Base-by-base conservation (phyloP, 2,113 vertebrate genomes). In the Ochotona curzoniae region DNA sequence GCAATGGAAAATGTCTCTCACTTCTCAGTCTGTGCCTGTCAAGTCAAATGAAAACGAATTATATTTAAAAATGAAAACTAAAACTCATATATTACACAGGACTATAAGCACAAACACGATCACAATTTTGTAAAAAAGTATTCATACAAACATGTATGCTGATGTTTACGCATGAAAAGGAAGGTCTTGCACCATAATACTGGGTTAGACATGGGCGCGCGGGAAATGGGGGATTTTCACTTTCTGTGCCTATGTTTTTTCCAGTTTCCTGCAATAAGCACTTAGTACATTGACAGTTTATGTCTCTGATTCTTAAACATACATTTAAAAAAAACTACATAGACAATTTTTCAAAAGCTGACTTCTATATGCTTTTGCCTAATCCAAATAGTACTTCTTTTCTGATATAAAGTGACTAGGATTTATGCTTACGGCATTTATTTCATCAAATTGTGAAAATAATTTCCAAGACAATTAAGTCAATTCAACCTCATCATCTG, bases 391-490 rank as follows among this genome's bases (percentile, higher is more conserved):
- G 17, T 61, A 78, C 47, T 67, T 94, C 93, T 73, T 49, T 47
- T 89, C 12, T 95, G 78, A 63, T 75, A 91, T 8, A 11, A 1
- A 60, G 83, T 73, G 35, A 90, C 5, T 35, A 9, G 87, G 70
- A 73, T 74, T 87, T 82, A 91, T 49, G 61, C 25, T 90, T 89
- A 90, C 79, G 14, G n/a, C n/a, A n/a, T n/a, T 12, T 44, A 87
- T 38, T 83, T 93, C n/a, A 91, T 91, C 30, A 74, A 4, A 74
- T 4, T 14, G 97, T 74, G 5, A 83, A 89, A 63, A 8, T 38
- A 82, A 89, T 28, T 51, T 51, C 38, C 38, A 81, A 96, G 92
- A 87, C 54, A 81, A 70, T 73, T 63, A 96, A 93, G 80, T 49
- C 25, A 84, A 70, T 5, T 21, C 60, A 94, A 93, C 82, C 11